Conservation (phyloP, 2,888 invertebrate species). For the Himalopsyche anomala region DNA sequence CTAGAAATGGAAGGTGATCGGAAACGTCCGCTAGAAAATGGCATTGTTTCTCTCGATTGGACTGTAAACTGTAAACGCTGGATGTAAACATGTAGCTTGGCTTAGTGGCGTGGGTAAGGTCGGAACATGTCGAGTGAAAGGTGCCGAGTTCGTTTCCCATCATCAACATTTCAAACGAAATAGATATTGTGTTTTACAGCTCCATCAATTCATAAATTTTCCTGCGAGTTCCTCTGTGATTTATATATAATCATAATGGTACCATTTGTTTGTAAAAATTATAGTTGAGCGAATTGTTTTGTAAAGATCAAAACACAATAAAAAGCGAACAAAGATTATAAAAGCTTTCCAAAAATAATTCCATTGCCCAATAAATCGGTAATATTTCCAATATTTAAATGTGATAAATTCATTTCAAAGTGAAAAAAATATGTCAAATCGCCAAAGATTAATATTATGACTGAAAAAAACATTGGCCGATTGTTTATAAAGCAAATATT, state of each 20-base stretch:
- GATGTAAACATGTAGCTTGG: neutral
- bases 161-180: constrained; percentile 11
- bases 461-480: too few relatives aligned
- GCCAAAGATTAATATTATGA: too few relatives aligned
- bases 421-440: too few relatives aligned
- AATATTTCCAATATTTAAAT: too few relatives aligned
- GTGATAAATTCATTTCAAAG: too few relatives aligned
- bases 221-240: neutral
- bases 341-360: too few relatives aligned
- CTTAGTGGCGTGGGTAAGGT: constrained; percentile 31
- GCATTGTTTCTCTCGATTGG: constrained; percentile 39
- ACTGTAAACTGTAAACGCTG: constrained; percentile 22
- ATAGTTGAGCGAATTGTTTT: too few relatives aligned
- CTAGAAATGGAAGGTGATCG: constrained; percentile 39
- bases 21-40: constrained; percentile 33
- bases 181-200: constrained; percentile 35
- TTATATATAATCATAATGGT: neutral
- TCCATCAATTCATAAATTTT: constrained; percentile 21
- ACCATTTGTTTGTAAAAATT: neutral
- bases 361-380: too few relatives aligned
- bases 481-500: too few relatives aligned
- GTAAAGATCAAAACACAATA: too few relatives aligned
- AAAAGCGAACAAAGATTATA: too few relatives aligned
- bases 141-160: constrained; percentile 35
- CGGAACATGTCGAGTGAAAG: constrained; percentile 13